A percentile compares a stretch with the other conserved stretches of the same genome.
These are phyloP conservation scores for Crenichthys baileyi DNA, from an alignment of 2,797 vertebrate genomes.

Conservation along the genomic window DNA sequence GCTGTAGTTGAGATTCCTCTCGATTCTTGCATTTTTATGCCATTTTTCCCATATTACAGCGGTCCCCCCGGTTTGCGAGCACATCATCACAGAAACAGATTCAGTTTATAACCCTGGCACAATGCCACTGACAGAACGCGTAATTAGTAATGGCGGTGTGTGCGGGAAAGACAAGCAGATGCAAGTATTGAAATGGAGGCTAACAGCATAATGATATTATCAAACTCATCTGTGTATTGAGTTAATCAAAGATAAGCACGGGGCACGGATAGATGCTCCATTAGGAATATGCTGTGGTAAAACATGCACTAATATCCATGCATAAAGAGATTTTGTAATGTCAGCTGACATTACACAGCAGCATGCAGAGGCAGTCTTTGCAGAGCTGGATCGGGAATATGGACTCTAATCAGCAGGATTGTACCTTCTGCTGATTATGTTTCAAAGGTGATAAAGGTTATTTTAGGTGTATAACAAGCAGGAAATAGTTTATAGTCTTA, in stretches of 20 bases:
- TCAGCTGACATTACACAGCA: slow-evolving; percentile 48
- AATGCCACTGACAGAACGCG: slow-evolving; percentile 47
- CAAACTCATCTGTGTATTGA: slow-evolving; percentile 66
- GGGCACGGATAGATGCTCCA: slow-evolving; percentile 52
- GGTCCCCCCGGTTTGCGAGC: slow-evolving; percentile 52
- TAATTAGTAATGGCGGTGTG: slow-evolving; percentile 63
- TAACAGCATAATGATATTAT: slow-evolving; percentile 66
- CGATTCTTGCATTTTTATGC: slow-evolving; percentile 71
- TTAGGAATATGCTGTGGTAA: slow-evolving; percentile 48
- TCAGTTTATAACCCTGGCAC: slow-evolving; percentile 53
- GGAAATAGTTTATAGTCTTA: slow-evolving; percentile 13
- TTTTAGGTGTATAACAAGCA: slow-evolving; percentile 39
- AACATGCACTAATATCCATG: slow-evolving; percentile 71
- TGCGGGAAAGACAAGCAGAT: slow-evolving; percentile 62
- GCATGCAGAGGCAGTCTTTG: slow-evolving; percentile 58
- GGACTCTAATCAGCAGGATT: slow-evolving; percentile 33
- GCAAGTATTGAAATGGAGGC: slow-evolving; percentile 63
- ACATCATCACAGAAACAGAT: slow-evolving; percentile 61
- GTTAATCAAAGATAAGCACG: slow-evolving; percentile 68
- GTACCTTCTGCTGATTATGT: slow-evolving; percentile 39
- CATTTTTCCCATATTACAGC: slow-evolving; percentile 79
- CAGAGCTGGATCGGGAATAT: slow-evolving; percentile 56
- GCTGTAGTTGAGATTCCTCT: slow-evolving; percentile 32
- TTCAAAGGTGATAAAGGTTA: slow-evolving; percentile 24
- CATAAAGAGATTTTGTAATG: slow-evolving; percentile 46